Percentiles rank a stretch among this genome's conserved stretches.
Evolutionary conservation across 2,888 invertebrate species (phyloP).

Genomic region (Heliconius sara): DNA sequence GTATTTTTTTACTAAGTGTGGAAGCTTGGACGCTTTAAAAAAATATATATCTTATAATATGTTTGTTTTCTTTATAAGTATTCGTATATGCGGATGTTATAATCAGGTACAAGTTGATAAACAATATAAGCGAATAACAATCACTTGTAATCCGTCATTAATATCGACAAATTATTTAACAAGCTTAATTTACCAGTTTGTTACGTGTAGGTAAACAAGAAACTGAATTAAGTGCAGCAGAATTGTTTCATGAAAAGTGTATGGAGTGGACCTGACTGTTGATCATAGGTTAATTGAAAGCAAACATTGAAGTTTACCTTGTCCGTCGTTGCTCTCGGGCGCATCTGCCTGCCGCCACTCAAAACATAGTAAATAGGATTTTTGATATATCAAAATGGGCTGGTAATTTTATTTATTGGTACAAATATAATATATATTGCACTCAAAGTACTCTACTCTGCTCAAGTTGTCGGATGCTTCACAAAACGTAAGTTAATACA

Average conservation of each 20-base stretch:
- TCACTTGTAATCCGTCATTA: constrained; percentile 40
- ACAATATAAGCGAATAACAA: constrained; percentile 37
- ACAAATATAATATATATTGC: background rate
- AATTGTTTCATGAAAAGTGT: constrained; percentile 79
- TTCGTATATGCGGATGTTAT: no score
- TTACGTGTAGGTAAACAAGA: constrained; percentile 55
- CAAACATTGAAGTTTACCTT: constrained; percentile 76
- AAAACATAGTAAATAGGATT: constrained; percentile 19
- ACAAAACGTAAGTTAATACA: background rate
- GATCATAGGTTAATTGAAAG: constrained; percentile 80
- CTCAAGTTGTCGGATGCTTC: no score
- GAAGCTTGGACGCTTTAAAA: no score
- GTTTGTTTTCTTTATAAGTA: no score
- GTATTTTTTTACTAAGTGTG: no score
- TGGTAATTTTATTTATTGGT: background rate
- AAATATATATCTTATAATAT: no score
- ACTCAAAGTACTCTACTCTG: no score
- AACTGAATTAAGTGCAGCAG: constrained; percentile 68
- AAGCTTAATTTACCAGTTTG: constrained; percentile 45
- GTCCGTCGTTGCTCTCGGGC: constrained; percentile 58
- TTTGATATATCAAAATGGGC: constrained; percentile 19
- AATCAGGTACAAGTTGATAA: background rate
- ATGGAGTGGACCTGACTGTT: constrained; percentile 70
- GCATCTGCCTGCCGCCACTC: constrained; percentile 32
- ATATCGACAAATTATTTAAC: constrained; percentile 41